These are phyloP conservation scores for Andrena bucephala DNA, from an alignment of 2,888 invertebrate genomes.

Conservation along the genomic window DNA sequence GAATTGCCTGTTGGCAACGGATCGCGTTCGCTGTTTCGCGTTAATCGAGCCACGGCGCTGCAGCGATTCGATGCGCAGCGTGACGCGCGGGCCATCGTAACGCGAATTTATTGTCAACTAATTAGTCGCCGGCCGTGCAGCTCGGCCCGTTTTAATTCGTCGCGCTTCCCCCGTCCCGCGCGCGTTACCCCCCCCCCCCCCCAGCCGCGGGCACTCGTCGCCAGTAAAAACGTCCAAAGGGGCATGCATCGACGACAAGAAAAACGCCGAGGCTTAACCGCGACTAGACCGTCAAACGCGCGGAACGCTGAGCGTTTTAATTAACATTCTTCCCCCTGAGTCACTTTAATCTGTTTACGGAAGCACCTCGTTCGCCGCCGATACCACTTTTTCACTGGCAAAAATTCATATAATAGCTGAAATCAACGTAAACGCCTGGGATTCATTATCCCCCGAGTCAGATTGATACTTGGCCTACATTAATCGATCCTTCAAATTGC, in stretches of 20 bases:
- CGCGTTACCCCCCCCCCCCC: not conserved
- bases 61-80: conserved; percentile 62
- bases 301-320: conserved; percentile 36
- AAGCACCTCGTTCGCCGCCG: not conserved
- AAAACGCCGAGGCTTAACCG: conserved; percentile 30
- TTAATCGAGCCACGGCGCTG: conserved; percentile 23
- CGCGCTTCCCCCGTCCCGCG: not conserved
- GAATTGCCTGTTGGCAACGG: not conserved
- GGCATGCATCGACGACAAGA: not conserved
- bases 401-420: not conserved
- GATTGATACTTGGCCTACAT: too few species aligned
- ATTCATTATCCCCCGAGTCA: too few species aligned
- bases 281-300: conserved; percentile 18
- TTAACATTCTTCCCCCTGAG: conserved; percentile 32
- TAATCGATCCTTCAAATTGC: too few species aligned
- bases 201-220: not conserved
- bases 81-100: conserved; percentile 63
- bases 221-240: not conserved
- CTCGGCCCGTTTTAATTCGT: conserved; percentile 51
- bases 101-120: conserved; percentile 72
- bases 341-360: not conserved
- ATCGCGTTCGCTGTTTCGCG: not conserved
- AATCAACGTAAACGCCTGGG: too few species aligned
- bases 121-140: conserved; percentile 65
- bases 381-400: not conserved